These are phyloP conservation scores for Eudyptes chrysolophus DNA, from an alignment of 2,113 vertebrate species.

Conservation along the genomic window DNA sequence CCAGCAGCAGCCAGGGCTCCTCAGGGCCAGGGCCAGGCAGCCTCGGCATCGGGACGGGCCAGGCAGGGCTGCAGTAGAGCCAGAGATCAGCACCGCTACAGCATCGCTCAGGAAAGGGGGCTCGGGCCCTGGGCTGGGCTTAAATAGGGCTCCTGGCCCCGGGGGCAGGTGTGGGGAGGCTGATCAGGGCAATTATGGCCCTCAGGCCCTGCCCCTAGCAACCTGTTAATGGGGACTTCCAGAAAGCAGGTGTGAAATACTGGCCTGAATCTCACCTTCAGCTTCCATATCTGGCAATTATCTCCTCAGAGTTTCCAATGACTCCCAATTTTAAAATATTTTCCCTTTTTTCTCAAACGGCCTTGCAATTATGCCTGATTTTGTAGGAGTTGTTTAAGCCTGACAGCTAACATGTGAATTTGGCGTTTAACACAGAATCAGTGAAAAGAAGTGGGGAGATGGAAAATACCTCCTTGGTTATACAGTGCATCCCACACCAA, in stretches of 20 bases:
- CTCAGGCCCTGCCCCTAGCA: not conserved
- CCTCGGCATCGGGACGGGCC: rapidly evolving
- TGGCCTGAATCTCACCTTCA: not conserved
- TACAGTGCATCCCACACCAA: not conserved
- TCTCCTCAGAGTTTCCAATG: not conserved
- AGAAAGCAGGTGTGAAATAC: not conserved
- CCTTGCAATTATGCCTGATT: not conserved
- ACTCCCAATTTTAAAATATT: not conserved
- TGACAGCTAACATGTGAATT: not conserved
- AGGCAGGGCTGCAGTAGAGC: rapidly evolving
- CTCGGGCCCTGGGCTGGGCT: rapidly evolving
- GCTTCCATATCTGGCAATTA: not conserved
- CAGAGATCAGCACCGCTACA: rapidly evolving
- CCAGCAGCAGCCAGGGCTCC: not conserved
- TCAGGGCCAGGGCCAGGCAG: rapidly evolving
- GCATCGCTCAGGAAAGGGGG: rapidly evolving
- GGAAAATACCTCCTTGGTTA: not conserved
- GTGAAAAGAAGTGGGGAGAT: not conserved
- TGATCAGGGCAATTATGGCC: not conserved
- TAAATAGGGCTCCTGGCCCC: not conserved
- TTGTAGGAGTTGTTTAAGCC: not conserved
- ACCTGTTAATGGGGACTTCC: rapidly evolving
- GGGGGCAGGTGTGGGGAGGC: not conserved
- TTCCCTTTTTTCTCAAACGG: not conserved
- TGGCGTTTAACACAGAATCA: not conserved